Conservation (phyloP, 2,113 vertebrate species). For the Onychostruthus taczanowskii region DNA sequence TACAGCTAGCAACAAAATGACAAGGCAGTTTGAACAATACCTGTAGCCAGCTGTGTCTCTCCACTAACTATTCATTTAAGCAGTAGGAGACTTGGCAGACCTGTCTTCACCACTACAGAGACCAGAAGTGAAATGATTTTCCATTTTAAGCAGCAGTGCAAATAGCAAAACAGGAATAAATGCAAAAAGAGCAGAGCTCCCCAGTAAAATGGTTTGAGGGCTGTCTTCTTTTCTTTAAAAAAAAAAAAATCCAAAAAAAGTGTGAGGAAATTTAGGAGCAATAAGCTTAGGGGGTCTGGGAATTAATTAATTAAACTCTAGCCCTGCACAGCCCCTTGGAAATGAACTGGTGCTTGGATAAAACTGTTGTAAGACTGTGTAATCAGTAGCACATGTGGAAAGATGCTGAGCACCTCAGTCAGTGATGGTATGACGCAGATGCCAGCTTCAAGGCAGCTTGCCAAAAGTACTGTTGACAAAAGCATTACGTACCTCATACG, state of each 20-base stretch:
- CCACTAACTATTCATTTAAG: neutral
- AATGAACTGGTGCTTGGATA: neutral
- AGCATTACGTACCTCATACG: fast-evolving
- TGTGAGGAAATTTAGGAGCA: neutral
- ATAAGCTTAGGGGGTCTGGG: neutral
- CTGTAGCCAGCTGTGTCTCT: neutral
- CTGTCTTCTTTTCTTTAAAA: neutral
- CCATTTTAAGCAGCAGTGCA: neutral
- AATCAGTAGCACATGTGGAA: neutral
- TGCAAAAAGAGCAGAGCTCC: neutral
- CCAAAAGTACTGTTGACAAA: neutral
- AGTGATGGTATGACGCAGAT: neutral
- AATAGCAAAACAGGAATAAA: neutral
- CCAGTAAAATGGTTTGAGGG: neutral
- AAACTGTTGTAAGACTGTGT: neutral
- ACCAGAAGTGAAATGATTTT: neutral
- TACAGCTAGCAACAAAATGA: neutral
- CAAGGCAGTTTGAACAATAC: neutral
- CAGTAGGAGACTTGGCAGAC: neutral
- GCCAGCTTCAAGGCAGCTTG: neutral
- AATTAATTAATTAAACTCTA: neutral
- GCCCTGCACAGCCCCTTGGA: neutral
- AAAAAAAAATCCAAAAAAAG: neutral
- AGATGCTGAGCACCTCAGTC: conserved; percentile 22
- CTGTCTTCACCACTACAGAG: neutral